phyloP scores from a whole-genome alignment of 2,888 invertebrate species.

The Pecten maximus region DNA sequence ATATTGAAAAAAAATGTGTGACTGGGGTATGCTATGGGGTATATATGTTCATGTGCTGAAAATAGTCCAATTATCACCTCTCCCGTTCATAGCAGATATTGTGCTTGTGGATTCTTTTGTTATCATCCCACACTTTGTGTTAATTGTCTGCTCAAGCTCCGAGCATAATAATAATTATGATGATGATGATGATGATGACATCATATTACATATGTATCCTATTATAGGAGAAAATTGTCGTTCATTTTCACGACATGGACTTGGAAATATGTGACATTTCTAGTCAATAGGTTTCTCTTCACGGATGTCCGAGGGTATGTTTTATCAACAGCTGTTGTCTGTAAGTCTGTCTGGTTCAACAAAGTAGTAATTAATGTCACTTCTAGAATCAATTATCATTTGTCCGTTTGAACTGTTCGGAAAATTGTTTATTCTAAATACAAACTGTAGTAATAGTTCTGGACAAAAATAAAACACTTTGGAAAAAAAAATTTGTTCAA shows the following conservation, averaged over 20 bases:
- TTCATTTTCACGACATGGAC: neutral
- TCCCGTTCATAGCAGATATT: constrained; percentile 16
- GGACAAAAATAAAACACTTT: too few relatives aligned
- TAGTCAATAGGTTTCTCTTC: constrained; percentile 11
- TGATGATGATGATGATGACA: neutral
- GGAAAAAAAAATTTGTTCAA: too few relatives aligned
- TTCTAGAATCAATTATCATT: neutral
- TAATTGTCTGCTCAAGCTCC: neutral
- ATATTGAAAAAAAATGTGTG: neutral
- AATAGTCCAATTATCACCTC: constrained; percentile 12
- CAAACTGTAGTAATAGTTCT: neutral
- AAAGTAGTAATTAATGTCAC: neutral
- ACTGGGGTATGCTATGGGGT: neutral
- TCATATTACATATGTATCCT: neutral
- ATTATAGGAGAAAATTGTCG: neutral
- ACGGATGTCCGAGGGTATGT: constrained; percentile 13
- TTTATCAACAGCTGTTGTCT: neutral
- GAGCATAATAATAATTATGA: neutral
- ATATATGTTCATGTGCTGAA: neutral
- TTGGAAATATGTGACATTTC: neutral
- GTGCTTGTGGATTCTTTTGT: neutral
- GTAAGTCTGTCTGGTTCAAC: neutral
- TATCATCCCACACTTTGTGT: neutral
- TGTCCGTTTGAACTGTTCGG: neutral
- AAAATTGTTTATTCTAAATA: neutral